Evolutionary conservation across 2,797 vertebrate species (phyloP).

Genomic region (Enteromius treurensis): DNA sequence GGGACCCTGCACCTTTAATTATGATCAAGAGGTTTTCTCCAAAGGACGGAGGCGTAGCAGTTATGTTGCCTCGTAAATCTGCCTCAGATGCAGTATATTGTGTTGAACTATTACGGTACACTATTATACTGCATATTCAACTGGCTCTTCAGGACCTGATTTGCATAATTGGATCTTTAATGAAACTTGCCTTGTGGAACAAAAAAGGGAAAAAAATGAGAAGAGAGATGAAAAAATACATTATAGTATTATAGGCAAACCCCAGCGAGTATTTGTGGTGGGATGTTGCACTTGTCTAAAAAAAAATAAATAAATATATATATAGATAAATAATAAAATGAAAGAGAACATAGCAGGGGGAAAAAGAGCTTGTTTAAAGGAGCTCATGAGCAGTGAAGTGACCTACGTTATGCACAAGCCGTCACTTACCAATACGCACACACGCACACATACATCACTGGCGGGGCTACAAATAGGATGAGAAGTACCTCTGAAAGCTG

Average conservation of each 20-base stretch:
- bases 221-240: conserved; percentile 62
- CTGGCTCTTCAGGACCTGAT: conserved; percentile 88
- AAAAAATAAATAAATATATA: background rate
- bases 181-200: conserved; percentile 92
- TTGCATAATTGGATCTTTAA: conserved; percentile 96
- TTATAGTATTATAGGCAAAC: conserved; percentile 78
- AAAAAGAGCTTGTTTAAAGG: conserved; percentile 28
- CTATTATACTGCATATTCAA: conserved; percentile 87
- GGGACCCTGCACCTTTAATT: conserved; percentile 93
- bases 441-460: conserved; percentile 78
- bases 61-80: conserved; percentile 92
- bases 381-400: conserved; percentile 75
- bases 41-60: conserved; percentile 88
- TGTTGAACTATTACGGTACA: conserved; percentile 89
- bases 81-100: conserved; percentile 85
- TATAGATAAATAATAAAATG: conserved; percentile 54
- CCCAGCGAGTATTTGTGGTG: conserved; percentile 52
- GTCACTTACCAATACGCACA: conserved; percentile 31
- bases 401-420: conserved; percentile 72
- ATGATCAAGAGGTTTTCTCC: conserved; percentile 91
- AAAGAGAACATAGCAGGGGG: conserved; percentile 52
- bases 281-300: conserved; percentile 39
- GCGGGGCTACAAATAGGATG: conserved; percentile 86
- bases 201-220: conserved; percentile 72
- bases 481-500: conserved; percentile 86